Evolutionary conservation across 1,140 invertebrate genomes (phyloP).

Genomic region (Drosophila mojavensis): DNA sequence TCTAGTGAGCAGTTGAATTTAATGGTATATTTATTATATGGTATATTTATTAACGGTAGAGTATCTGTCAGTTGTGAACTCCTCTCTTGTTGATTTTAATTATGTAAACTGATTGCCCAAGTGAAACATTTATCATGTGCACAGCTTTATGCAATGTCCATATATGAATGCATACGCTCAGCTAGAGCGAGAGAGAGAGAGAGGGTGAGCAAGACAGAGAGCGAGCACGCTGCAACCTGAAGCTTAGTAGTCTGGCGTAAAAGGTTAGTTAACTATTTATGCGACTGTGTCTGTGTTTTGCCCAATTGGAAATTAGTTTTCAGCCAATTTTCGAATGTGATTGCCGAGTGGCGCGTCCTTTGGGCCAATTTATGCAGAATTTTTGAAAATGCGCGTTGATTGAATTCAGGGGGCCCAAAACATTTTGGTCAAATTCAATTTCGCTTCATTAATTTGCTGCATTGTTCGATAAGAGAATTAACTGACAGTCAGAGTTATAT

Average conservation of each 20-base stretch:
- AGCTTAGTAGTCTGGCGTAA: conserved; percentile 31
- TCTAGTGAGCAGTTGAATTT: too few relatives aligned
- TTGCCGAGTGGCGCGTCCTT: conserved; percentile 3
- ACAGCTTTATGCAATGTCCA: conserved; percentile 5
- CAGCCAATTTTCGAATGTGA: conserved; percentile 26
- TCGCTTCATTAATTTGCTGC: conserved; percentile 59
- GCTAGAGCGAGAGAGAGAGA: not conserved
- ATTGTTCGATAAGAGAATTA: conserved; percentile 24
- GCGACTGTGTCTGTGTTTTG: conserved; percentile 34
- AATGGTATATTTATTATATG: too few relatives aligned
- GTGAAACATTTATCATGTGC: conserved; percentile 31
- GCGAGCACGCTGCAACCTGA: not conserved
- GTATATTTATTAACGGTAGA: not conserved
- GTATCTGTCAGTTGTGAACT: not conserved
- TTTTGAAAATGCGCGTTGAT: conserved; percentile 70
- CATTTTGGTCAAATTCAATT: conserved; percentile 63
- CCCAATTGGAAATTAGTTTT: conserved; percentile 49
- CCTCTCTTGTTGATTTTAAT: not conserved
- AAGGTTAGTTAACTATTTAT: conserved; percentile 49
- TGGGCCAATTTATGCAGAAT: conserved; percentile 38
- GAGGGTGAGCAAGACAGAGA: not conserved
- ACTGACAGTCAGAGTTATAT: not conserved
- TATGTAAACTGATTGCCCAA: conserved; percentile 28
- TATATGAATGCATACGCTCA: not conserved
- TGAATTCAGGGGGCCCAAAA: conserved; percentile 55